Evolutionary conservation across 2,888 invertebrate species (phyloP).

Genomic region (Strigamia maritima): DNA sequence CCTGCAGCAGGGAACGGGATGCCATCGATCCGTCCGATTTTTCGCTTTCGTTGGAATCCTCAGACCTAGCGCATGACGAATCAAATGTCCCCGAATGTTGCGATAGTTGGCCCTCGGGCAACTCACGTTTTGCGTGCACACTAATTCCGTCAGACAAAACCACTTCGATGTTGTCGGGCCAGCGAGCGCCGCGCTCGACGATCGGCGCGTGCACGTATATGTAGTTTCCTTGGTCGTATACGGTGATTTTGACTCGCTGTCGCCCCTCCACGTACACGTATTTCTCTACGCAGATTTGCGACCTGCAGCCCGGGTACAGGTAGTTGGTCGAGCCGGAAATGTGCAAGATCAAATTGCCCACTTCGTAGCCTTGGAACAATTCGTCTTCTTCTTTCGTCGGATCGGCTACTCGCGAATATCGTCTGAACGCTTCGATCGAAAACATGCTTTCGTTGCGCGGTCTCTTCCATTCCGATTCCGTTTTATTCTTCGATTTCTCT

Average conservation of each 20-base stretch:
- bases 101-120: not conserved
- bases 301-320: not conserved
- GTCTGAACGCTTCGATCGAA: not conserved
- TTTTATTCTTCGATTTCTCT: not conserved
- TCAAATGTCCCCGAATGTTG: not conserved
- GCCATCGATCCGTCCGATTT: no score
- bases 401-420: not conserved
- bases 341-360: conserved; percentile 18
- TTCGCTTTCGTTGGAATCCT: not conserved
- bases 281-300: not conserved
- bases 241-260: not conserved
- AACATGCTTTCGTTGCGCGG: not conserved
- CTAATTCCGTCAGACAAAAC: not conserved
- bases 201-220: not conserved
- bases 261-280: not conserved
- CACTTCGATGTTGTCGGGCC: not conserved
- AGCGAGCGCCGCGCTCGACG: not conserved
- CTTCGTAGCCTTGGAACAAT: conserved; percentile 8
- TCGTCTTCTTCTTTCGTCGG: not conserved
- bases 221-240: not conserved
- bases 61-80: not conserved
- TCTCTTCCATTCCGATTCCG: not conserved
- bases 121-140: not conserved
- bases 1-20: not conserved
- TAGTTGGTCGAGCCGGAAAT: not conserved